phyloP scores from a whole-genome alignment of 2,113 vertebrate genomes.

The Rhabdornis inornatus region DNA sequence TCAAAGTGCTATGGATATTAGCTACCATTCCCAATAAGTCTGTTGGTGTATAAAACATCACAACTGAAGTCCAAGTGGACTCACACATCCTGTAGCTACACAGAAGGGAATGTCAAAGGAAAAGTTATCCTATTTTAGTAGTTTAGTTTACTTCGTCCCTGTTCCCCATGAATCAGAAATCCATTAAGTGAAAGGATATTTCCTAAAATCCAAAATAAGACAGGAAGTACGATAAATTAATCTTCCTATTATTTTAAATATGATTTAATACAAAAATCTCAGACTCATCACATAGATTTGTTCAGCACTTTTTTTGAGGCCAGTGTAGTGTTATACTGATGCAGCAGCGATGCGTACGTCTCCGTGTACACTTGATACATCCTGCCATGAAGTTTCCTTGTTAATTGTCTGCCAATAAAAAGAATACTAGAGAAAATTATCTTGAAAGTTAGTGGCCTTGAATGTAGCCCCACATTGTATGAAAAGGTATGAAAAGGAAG shows the following conservation, averaged over 20 bases:
- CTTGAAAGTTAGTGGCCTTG: neutral
- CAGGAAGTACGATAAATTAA: neutral
- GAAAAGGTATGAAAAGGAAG: neutral
- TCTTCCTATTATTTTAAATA: neutral
- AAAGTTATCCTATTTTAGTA: neutral
- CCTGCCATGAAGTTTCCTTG: neutral
- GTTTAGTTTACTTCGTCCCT: neutral
- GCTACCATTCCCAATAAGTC: neutral
- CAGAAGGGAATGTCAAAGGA: neutral
- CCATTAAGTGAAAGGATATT: neutral
- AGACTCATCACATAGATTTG: neutral
- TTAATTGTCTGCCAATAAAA: neutral
- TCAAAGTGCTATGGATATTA: neutral
- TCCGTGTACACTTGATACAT: neutral
- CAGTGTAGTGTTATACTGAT: rapidly evolving
- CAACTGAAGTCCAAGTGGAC: neutral
- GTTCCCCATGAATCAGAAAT: neutral
- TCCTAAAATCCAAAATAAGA: neutral
- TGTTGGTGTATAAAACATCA: neutral
- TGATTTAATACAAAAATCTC: neutral
- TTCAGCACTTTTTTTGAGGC: neutral
- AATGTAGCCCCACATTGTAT: neutral
- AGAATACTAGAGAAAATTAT: neutral
- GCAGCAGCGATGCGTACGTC: neutral
- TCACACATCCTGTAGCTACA: neutral